A percentile compares a stretch with the other conserved stretches of the same genome.
These are phyloP conservation scores for Sphinx pinastri DNA, from an alignment of 2,888 invertebrate species.

Conservation along the genomic window DNA sequence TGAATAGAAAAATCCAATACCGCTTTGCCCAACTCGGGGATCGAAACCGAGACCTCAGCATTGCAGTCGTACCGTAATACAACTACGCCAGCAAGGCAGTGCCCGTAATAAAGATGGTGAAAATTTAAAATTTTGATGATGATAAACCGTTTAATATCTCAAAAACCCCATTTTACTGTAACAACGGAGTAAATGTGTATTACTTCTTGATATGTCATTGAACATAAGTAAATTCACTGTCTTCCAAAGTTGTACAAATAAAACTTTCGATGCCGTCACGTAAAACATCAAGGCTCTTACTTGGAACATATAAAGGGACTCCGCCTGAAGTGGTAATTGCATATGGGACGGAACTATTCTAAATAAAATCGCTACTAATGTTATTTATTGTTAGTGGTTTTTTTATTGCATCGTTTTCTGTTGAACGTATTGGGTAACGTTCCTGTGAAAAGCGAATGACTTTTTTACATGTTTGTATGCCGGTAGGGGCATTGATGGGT, in stretches of 20 bases:
- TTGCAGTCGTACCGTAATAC: too few species aligned
- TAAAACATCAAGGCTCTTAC: constrained; percentile 20
- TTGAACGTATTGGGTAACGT: constrained; percentile 18
- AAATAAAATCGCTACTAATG: constrained; percentile 38
- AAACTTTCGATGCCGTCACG: background rate
- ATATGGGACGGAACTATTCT: constrained; percentile 38
- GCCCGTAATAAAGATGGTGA: too few species aligned
- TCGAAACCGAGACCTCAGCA: too few species aligned
- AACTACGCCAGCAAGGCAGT: too few species aligned
- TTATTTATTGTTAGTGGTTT: constrained; percentile 28
- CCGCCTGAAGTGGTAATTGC: constrained; percentile 49
- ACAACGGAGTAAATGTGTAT: too few species aligned
- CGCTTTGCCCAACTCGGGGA: too few species aligned
- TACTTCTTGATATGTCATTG: too few species aligned
- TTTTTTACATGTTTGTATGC: background rate
- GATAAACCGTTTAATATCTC: too few species aligned
- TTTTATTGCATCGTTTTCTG: constrained; percentile 25
- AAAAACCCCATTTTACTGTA: too few species aligned
- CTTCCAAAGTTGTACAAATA: background rate
- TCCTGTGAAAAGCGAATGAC: constrained; percentile 12
- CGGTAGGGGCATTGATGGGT: background rate
- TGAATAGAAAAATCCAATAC: too few species aligned
- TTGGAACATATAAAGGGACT: constrained; percentile 51
- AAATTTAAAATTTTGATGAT: too few species aligned
- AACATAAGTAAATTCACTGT: background rate